These are phyloP conservation scores for Julus scandinavius DNA, from an alignment of 2,888 invertebrate species.

Conservation along the genomic window DNA sequence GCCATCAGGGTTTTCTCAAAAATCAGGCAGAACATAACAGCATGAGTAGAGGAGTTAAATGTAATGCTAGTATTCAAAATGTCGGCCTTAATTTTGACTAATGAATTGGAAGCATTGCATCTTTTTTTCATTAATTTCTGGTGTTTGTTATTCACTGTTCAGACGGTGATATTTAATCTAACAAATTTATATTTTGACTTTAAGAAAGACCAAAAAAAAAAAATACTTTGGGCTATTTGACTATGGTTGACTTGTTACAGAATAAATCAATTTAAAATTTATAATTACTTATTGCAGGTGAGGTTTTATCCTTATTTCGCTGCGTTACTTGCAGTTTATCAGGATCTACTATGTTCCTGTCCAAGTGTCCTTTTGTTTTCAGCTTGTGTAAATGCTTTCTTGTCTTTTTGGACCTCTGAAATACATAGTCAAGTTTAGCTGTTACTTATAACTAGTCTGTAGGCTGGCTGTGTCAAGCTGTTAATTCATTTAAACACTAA, in stretches of 20 bases:
- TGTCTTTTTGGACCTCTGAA: slow-evolving; percentile 43
- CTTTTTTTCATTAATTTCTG: background rate
- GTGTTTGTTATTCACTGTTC: background rate
- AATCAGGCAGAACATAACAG: background rate
- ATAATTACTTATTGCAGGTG: background rate
- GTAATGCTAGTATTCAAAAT: background rate
- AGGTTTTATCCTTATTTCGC: background rate
- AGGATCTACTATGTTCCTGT: background rate
- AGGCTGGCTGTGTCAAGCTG: background rate
- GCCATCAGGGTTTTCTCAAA: background rate
- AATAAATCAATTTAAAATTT: background rate
- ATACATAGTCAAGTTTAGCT: background rate
- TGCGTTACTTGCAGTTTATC: slow-evolving; percentile 3
- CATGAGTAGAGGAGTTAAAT: background rate
- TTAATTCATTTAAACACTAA: background rate
- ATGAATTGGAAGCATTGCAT: background rate
- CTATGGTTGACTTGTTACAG: slow-evolving; percentile 14
- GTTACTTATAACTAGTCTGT: background rate
- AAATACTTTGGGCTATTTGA: background rate
- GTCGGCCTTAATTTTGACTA: background rate
- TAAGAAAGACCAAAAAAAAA: background rate
- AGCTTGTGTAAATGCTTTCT: slow-evolving; percentile 50
- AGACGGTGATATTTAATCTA: background rate
- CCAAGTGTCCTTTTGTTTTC: slow-evolving; percentile 47
- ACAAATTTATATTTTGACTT: slow-evolving; percentile 17